A percentile compares a stretch with the other conserved stretches of the same genome.
phyloP scores from a whole-genome alignment of 1,140 invertebrate genomes.

The Phymorhynchus buccinoides region DNA sequence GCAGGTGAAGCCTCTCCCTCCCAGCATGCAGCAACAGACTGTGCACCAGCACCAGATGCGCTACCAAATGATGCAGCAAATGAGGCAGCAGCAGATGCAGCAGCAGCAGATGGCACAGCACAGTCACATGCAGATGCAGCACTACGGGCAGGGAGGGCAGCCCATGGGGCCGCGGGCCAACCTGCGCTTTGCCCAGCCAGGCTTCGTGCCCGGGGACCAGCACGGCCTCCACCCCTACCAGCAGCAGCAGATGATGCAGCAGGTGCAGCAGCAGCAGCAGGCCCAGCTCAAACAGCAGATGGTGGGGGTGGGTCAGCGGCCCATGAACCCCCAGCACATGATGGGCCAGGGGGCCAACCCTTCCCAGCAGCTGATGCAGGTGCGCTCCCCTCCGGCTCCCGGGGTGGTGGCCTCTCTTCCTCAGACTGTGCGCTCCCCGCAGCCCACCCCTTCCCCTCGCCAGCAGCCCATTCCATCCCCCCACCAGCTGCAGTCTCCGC shows the following conservation, averaged over 20 bases:
- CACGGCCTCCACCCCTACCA: conserved; percentile 63
- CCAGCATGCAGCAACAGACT: conserved; percentile 51
- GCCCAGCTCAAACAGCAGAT: conserved; percentile 71
- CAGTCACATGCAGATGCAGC: conserved; percentile 62
- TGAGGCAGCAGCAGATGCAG: conserved; percentile 46
- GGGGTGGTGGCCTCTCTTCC: conserved; percentile 67
- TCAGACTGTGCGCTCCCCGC: conserved; percentile 80
- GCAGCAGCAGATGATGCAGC: conserved; percentile 66
- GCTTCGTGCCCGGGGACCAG: conserved; percentile 49
- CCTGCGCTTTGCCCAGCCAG: conserved; percentile 66
- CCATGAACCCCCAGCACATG: conserved; percentile 67
- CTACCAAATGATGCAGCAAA: conserved; percentile 55
- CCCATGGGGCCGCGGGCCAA: conserved; percentile 66
- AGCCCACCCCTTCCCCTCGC: conserved; percentile 85
- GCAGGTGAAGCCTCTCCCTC: conserved; percentile 62
- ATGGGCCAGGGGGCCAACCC: conserved; percentile 64
- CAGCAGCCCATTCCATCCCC: conserved; percentile 74
- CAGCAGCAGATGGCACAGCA: conserved; percentile 51
- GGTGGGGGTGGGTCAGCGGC: conserved; percentile 62
- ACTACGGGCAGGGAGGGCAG: conserved; percentile 72
- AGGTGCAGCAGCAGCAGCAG: conserved; percentile 68
- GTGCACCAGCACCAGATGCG: conserved; percentile 67
- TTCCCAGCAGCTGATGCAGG: conserved; percentile 83
- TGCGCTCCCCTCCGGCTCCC: conserved; percentile 79
- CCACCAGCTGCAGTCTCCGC: conserved; percentile 68